Conservation (phyloP, 2,113 vertebrate species). For the Centropristis striata region DNA sequence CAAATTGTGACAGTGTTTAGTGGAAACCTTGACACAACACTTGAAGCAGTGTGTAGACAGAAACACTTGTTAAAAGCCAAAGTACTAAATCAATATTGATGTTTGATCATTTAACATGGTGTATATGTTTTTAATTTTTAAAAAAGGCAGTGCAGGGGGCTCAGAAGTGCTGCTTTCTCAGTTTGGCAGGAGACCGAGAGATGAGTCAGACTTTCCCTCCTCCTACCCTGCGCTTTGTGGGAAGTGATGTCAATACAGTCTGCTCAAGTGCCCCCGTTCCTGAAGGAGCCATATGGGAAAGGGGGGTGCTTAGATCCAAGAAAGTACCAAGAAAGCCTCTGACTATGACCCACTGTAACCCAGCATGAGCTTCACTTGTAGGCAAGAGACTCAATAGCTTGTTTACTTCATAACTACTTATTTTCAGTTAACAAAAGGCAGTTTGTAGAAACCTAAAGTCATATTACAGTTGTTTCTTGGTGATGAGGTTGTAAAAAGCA, state of each 20-base stretch:
- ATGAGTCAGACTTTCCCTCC: slow-evolving; percentile 88
- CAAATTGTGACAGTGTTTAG: not conserved
- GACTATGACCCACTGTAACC: slow-evolving; percentile 50
- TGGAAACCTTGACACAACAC: slow-evolving; percentile 20
- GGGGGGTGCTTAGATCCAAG: slow-evolving; percentile 36
- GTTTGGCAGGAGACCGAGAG: slow-evolving; percentile 72
- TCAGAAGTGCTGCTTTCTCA: slow-evolving; percentile 64
- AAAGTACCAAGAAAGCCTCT: slow-evolving; percentile 58
- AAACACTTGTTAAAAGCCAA: slow-evolving; percentile 24
- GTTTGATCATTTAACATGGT: slow-evolving; percentile 46
- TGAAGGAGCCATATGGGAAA: slow-evolving; percentile 65
- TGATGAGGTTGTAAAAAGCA: too few species aligned
- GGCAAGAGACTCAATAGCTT: slow-evolving; percentile 29
- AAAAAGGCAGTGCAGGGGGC: slow-evolving; percentile 57
- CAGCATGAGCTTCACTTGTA: slow-evolving; percentile 40
- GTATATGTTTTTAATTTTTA: slow-evolving; percentile 29
- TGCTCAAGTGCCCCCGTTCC: slow-evolving; percentile 70
- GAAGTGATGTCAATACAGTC: slow-evolving; percentile 81
- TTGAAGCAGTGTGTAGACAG: not conserved
- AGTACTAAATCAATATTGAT: slow-evolving; percentile 35
- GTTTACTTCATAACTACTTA: slow-evolving; percentile 19
- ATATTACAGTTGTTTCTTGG: slow-evolving; percentile 19
- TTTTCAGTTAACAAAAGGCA: slow-evolving; percentile 15
- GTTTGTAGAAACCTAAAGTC: slow-evolving; percentile 3
- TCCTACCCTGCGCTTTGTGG: slow-evolving; percentile 75